phyloP scores from a whole-genome alignment of 2,113 vertebrate species.

The Perca schrenkii region DNA sequence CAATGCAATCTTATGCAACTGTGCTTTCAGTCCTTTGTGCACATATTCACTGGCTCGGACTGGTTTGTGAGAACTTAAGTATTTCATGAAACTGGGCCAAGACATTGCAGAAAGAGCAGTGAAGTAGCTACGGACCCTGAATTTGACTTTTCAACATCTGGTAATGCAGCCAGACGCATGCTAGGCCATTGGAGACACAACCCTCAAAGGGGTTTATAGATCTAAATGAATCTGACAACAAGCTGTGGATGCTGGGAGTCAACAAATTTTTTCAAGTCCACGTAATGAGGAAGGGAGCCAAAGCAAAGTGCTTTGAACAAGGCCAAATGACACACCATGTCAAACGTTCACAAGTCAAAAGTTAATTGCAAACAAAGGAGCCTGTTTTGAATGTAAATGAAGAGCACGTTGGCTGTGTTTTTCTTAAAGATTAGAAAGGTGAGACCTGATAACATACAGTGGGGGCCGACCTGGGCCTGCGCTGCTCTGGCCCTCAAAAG shows the following conservation, averaged over 20 bases:
- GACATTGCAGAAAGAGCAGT: conserved; percentile 54
- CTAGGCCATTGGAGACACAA: conserved; percentile 57
- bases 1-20: conserved; percentile 54
- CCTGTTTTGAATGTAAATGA: conserved; percentile 52
- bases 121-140: conserved; percentile 50
- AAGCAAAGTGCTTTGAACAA: conserved; percentile 69
- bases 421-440: conserved; percentile 62
- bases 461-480: not conserved
- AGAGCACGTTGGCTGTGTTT: conserved; percentile 52
- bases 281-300: conserved; percentile 69
- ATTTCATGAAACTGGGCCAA: conserved; percentile 67
- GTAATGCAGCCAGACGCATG: conserved; percentile 60
- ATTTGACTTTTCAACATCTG: conserved; percentile 72
- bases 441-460: conserved; percentile 42
- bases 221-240: conserved; percentile 79
- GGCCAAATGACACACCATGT: conserved; percentile 49
- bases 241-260: conserved; percentile 57
- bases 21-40: conserved; percentile 42
- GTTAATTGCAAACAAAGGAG: conserved; percentile 69
- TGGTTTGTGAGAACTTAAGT: conserved; percentile 59
- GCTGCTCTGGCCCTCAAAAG: conserved; percentile 2
- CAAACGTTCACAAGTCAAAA: conserved; percentile 69
- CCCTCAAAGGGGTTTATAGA: conserved; percentile 56
- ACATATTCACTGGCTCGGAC: conserved; percentile 33
- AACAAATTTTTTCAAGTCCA: conserved; percentile 69